These are phyloP conservation scores for Peromyscus attwateri DNA, from an alignment of 2,797 vertebrate genomes.

Conservation along the genomic window DNA sequence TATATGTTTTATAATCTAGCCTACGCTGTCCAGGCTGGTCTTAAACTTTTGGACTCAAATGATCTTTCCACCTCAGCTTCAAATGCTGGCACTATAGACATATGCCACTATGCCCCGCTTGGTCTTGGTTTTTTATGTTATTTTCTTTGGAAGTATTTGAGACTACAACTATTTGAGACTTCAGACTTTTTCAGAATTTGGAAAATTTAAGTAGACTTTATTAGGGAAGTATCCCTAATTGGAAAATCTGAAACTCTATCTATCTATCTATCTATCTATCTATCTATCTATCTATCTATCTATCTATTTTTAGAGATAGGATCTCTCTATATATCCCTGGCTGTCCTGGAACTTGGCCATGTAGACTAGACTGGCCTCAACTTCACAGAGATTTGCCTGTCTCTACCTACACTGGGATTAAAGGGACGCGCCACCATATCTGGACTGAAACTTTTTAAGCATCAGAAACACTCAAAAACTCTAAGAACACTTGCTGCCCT, in stretches of 20 bases:
- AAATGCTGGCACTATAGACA: not conserved
- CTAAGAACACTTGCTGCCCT: not conserved
- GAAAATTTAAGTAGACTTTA: not conserved
- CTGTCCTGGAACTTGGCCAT: not conserved
- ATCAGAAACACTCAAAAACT: not conserved
- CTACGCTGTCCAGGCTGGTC: not conserved
- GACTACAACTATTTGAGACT: not conserved
- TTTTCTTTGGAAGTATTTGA: not conserved
- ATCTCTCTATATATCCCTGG: not conserved
- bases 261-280: not conserved
- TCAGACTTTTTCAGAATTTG: conserved; percentile 1
- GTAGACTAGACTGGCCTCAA: not conserved
- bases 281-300: too few relatives aligned
- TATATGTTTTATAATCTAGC: not conserved
- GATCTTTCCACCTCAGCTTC: not conserved
- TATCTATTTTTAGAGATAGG: not conserved
- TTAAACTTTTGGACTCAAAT: not conserved
- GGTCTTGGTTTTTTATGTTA: not conserved
- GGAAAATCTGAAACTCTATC: not conserved
- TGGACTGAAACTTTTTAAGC: not conserved
- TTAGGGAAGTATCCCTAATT: not conserved
- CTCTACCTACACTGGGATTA: not conserved
- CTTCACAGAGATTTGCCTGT: not conserved
- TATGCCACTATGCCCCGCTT: not conserved
- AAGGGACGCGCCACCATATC: not conserved